Conservation (phyloP, 2,888 invertebrate species). For the Pinctada fucata region DNA sequence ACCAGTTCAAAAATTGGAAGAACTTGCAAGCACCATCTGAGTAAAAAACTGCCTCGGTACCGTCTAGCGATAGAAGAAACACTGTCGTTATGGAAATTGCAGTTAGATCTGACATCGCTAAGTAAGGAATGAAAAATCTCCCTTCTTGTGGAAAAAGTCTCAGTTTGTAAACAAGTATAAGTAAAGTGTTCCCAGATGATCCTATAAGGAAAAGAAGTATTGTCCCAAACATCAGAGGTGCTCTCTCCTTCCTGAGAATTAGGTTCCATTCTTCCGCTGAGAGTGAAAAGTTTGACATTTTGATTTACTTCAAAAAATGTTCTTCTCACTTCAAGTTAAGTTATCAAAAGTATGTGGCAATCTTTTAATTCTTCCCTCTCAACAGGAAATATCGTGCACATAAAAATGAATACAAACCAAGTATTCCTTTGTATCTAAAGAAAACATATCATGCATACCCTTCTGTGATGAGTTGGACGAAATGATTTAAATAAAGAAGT, state of each 20-base stretch:
- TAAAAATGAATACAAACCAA: too few species aligned
- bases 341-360: too few species aligned
- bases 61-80: neutral
- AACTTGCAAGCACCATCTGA: neutral
- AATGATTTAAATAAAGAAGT: too few species aligned
- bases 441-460: too few species aligned
- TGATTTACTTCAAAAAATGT: too few species aligned
- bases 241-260: neutral
- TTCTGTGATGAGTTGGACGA: too few species aligned
- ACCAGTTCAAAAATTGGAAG: neutral
- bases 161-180: neutral
- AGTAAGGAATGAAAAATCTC: neutral
- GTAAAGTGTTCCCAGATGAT: neutral
- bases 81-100: neutral
- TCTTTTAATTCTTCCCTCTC: too few species aligned
- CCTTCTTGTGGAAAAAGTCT: neutral
- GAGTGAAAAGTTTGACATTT: neutral
- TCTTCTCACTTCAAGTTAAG: too few species aligned
- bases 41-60: neutral
- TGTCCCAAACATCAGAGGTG: neutral
- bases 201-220: neutral
- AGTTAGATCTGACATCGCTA: neutral
- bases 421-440: too few species aligned
- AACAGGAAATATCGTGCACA: too few species aligned
- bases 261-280: neutral